Conservation (phyloP, 2,113 vertebrate species). For the Gopherus evgoodei region DNA sequence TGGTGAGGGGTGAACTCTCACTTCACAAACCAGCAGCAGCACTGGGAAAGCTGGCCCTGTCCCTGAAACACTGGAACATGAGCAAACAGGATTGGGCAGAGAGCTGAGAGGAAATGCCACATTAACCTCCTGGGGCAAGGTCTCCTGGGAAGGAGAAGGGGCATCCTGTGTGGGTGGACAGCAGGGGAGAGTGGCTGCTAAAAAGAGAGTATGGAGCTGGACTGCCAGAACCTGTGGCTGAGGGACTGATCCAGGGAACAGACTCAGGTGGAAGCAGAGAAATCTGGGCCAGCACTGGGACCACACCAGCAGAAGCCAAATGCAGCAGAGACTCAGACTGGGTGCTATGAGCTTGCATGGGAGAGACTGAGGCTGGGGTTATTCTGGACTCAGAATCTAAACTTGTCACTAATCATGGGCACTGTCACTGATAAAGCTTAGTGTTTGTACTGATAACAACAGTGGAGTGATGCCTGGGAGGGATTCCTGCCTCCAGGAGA, state of each 20-base stretch:
- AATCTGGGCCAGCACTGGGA: background rate
- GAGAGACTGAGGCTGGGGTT: background rate
- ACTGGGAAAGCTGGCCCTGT: fast-evolving
- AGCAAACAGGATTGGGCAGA: too few species aligned
- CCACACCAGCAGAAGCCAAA: background rate
- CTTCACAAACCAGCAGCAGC: background rate
- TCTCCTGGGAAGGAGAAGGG: background rate
- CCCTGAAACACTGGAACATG: background rate
- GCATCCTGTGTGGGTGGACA: background rate
- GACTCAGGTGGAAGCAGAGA: background rate
- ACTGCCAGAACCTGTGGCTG: background rate
- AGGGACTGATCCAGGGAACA: background rate
- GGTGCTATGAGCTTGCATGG: background rate
- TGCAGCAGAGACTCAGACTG: background rate
- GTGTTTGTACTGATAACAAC: background rate
- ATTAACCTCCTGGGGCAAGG: background rate
- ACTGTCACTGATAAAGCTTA: background rate
- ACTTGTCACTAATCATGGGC: background rate
- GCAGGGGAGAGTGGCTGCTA: background rate
- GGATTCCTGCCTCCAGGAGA: background rate
- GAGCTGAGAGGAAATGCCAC: too few species aligned
- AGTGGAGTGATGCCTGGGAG: background rate
- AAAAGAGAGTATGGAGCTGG: background rate
- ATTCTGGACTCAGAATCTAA: background rate
- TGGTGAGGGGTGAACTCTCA: background rate